phyloP scores from a whole-genome alignment of 2,113 vertebrate species.

The Hippopotamus amphibius region DNA sequence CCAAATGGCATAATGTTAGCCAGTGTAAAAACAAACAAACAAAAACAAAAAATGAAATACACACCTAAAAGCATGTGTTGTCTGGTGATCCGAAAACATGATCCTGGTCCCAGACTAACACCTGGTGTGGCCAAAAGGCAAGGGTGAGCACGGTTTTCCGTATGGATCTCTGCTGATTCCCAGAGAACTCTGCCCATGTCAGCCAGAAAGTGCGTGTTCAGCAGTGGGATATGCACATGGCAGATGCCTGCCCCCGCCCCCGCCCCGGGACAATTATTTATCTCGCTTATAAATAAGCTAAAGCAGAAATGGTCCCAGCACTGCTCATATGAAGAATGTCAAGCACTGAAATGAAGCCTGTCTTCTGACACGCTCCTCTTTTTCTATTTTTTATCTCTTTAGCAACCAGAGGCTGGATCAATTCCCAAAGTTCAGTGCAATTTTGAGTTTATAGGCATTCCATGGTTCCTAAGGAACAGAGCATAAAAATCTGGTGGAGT shows the following conservation, averaged over 20 bases:
- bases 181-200: slow-evolving; percentile 68
- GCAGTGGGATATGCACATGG: slow-evolving; percentile 45
- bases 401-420: slow-evolving; percentile 62
- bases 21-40: slow-evolving; percentile 40
- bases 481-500: slow-evolving; percentile 76
- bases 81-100: slow-evolving; percentile 59
- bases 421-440: slow-evolving; percentile 78
- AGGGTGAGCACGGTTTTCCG: slow-evolving; percentile 67
- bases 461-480: slow-evolving; percentile 64
- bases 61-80: slow-evolving; percentile 50
- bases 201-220: slow-evolving; percentile 76
- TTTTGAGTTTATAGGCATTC: slow-evolving; percentile 69
- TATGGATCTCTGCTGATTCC: slow-evolving; percentile 72
- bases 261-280: slow-evolving; percentile 64
- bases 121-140: neutral
- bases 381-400: slow-evolving; percentile 59
- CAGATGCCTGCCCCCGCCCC: slow-evolving; percentile 41
- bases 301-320: slow-evolving; percentile 64
- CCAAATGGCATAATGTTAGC: neutral
- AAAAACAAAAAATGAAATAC: too few species aligned
- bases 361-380: slow-evolving; percentile 21
- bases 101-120: slow-evolving; percentile 41
- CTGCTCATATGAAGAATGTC: slow-evolving; percentile 33
- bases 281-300: slow-evolving; percentile 76
- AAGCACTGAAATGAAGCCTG: slow-evolving; percentile 67